A percentile compares a stretch with the other conserved stretches of the same genome.
Evolutionary conservation across 2,113 vertebrate species (phyloP).

Genomic region (Sinosuthora webbiana): DNA sequence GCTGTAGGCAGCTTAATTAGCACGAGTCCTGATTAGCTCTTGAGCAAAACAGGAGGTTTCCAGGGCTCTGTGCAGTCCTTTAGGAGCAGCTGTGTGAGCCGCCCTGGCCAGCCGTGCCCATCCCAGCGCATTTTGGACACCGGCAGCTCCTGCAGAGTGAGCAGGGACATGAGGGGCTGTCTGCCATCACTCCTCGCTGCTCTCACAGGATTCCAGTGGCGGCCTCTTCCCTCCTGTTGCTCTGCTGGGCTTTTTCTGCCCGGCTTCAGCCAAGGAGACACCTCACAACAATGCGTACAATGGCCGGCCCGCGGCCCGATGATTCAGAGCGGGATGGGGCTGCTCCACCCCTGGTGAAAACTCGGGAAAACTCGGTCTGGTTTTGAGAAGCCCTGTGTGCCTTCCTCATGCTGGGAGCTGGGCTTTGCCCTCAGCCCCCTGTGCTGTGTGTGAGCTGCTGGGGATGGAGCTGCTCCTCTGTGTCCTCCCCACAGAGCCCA

Average conservation of each 20-base stretch:
- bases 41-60: conserved; percentile 30
- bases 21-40: conserved; percentile 19
- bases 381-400: background rate
- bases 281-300: background rate
- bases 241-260: background rate
- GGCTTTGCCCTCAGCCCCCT: background rate
- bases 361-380: background rate
- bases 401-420: background rate
- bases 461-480: background rate
- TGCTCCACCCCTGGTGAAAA: conserved; percentile 40
- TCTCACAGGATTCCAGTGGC: background rate
- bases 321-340: background rate
- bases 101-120: rapidly evolving
- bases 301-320: background rate
- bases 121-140: background rate
- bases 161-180: background rate
- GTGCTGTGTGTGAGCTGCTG: background rate
- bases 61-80: background rate
- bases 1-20: conserved; percentile 33
- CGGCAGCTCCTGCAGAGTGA: background rate
- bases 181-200: background rate
- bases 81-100: background rate
- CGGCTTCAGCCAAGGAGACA: background rate
- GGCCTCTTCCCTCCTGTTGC: background rate
- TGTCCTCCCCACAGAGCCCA: background rate